A percentile compares a stretch with the other conserved stretches of the same genome.
Conservation (phyloP, 1,140 invertebrate genomes). For the Acromyrmex heyeri region DNA sequence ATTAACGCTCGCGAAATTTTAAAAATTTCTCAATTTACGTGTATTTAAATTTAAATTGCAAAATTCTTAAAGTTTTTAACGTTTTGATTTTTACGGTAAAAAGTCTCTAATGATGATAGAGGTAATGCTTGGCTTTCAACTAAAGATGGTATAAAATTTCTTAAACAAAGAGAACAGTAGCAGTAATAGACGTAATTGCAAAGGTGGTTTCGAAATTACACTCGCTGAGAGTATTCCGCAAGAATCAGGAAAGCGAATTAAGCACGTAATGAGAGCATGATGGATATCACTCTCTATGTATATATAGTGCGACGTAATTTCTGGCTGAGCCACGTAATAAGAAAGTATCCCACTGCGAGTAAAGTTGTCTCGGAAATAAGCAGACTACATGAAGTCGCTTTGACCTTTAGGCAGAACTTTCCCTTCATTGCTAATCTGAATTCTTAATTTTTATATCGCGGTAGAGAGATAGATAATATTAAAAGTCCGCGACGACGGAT, state of each 20-base stretch:
- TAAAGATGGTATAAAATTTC: slow-evolving; percentile 7
- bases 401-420: slow-evolving; percentile 56
- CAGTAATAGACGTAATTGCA: neutral
- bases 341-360: slow-evolving; percentile 50
- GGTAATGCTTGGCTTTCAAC: slow-evolving; percentile 10
- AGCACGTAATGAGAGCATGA: slow-evolving; percentile 53
- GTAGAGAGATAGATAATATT: neutral
- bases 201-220: slow-evolving; percentile 17
- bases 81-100: neutral
- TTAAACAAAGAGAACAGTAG: slow-evolving; percentile 25
- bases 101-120: neutral
- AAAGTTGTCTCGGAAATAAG: slow-evolving; percentile 54
- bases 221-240: neutral
- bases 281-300: slow-evolving; percentile 35
- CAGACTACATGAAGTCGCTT: slow-evolving; percentile 34
- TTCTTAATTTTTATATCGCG: slow-evolving; percentile 42
- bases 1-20: neutral
- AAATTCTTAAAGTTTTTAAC: neutral
- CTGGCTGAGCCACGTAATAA: slow-evolving; percentile 53
- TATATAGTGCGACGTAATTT: slow-evolving; percentile 53
- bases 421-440: slow-evolving; percentile 31
- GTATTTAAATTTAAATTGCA: neutral
- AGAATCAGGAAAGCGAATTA: slow-evolving; percentile 48
- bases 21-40: neutral
- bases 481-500: neutral